Evolutionary conservation across 2,888 invertebrate species (phyloP), one percentile per base, ranked within the genome.

Genomic region (Mythimna impura): DNA sequence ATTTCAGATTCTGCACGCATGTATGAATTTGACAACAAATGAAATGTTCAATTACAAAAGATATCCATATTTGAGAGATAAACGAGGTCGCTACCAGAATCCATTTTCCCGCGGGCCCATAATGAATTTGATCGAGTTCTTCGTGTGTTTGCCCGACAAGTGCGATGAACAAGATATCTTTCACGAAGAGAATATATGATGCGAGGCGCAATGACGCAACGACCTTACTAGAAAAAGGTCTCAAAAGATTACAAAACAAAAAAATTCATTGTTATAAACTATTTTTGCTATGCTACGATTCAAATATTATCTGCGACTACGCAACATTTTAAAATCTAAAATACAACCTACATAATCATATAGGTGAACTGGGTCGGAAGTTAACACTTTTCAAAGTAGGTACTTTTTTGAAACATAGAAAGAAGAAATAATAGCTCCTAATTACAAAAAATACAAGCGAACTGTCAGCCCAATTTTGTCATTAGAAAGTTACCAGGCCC

Each of bases 1-100:
- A 84, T 86, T 82, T 78, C 96, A 99, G 99, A 97, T 99, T 66
- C 96, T 99, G 34, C 99, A 99, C 92, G 99, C 98, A 17, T 98
- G 98, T 90, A 98, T 98, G 98, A 99, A 99, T 95, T 94, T 99
- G 76, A 99, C 99, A 10, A 99, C 99, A 62, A 99, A 99, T 92
- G 99, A 99, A 95, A 98, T 99, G 98, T 98, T 99, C 91, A 99
- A 99, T 95, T 98, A 98, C 92, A 98, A 98, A 91, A 97, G 99
- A 67, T 99, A 99, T 92, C 98, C 98, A 0, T 99, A 99, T 92
- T 93, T 99, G 80, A 97, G 99, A 70, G 99, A 99, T 92, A 98
- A 98, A 90, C 97, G 98, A 75, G 99, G 99, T 3, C 97, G 98
- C 80, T 99, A 98, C 92, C 97, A 98, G 90, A 99, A 99, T 95